Conservation (phyloP, 2,888 invertebrate species). For the Choreutis nemorana region DNA sequence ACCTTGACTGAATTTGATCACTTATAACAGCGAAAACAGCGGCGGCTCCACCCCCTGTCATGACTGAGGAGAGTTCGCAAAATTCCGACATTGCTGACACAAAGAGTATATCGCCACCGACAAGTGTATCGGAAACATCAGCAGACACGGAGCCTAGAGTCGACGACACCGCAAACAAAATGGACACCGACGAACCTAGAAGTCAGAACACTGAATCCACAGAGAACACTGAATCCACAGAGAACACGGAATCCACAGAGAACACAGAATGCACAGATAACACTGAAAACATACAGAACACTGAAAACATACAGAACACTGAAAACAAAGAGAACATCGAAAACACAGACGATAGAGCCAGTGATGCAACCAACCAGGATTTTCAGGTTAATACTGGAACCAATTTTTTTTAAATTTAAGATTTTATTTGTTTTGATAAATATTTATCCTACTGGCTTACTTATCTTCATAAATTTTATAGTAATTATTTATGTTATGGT, state of each 20-base stretch:
- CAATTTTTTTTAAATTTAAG: slow-evolving; percentile 5
- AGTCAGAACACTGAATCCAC: too few species aligned
- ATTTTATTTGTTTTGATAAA: slow-evolving; percentile 15
- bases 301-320: neutral
- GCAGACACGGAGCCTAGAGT: slow-evolving; percentile 23
- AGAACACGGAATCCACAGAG: too few species aligned
- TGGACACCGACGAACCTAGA: too few species aligned
- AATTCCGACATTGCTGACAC: slow-evolving; percentile 43
- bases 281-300: neutral
- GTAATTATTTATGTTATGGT: too few species aligned
- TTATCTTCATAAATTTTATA: too few species aligned
- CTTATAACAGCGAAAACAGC: slow-evolving; percentile 26
- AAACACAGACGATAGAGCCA: too few species aligned
- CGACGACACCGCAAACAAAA: too few species aligned
- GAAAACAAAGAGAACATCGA: neutral
- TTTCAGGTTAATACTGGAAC: too few species aligned
- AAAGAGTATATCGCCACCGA: slow-evolving; percentile 43
- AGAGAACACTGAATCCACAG: too few species aligned
- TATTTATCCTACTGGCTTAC: too few species aligned
- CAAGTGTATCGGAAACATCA: slow-evolving; percentile 38
- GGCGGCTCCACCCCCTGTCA: slow-evolving; percentile 28
- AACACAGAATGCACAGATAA: neutral
- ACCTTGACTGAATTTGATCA: too few species aligned
- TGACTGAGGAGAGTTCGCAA: slow-evolving; percentile 45
- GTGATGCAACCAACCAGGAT: too few species aligned